These are phyloP conservation scores for Agrenia bidenticulata DNA, from an alignment of 2,888 invertebrate genomes.

Conservation along the genomic window DNA sequence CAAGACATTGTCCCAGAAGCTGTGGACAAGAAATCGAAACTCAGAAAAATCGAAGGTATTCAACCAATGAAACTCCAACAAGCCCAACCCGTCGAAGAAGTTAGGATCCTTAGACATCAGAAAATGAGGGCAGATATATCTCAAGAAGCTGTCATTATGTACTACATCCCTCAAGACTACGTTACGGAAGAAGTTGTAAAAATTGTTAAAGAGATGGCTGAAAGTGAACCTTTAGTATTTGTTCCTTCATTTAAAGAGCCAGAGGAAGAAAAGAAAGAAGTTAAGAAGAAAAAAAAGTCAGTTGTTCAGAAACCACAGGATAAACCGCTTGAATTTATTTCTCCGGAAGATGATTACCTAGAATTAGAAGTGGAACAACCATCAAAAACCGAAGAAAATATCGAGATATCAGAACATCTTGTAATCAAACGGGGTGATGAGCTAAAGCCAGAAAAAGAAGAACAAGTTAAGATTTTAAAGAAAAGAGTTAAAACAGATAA, in stretches of 20 bases:
- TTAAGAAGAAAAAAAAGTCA: not conserved
- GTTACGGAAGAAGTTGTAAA: conserved; percentile 9
- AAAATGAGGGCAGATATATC: conserved; percentile 52
- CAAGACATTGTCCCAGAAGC: not conserved
- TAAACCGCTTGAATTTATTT: not conserved
- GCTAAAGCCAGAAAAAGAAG: not conserved
- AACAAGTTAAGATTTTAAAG: conserved; percentile 1
- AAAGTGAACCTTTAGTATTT: conserved; percentile 15
- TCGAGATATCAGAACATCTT: conserved; percentile 42
- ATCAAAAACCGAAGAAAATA: conserved; percentile 57
- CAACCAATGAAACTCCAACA: not conserved
- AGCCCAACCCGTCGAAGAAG: not conserved
- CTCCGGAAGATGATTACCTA: not conserved
- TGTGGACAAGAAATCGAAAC: too few relatives aligned
- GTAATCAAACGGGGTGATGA: not conserved
- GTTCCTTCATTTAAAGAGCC: not conserved
- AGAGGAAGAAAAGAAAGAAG: conserved; percentile 7
- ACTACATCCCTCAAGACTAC: conserved; percentile 66
- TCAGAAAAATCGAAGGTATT: too few relatives aligned
- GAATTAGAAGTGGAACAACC: not conserved
- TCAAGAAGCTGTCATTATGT: conserved; percentile 61
- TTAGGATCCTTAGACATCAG: conserved; percentile 56
- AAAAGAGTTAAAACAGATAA: conserved; percentile 5
- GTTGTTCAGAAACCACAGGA: not conserved
- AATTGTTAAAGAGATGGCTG: not conserved